A percentile compares a stretch with the other conserved stretches of the same genome.
phyloP scores from a whole-genome alignment of 2,113 vertebrate genomes.

The Pelobates fuscus region DNA sequence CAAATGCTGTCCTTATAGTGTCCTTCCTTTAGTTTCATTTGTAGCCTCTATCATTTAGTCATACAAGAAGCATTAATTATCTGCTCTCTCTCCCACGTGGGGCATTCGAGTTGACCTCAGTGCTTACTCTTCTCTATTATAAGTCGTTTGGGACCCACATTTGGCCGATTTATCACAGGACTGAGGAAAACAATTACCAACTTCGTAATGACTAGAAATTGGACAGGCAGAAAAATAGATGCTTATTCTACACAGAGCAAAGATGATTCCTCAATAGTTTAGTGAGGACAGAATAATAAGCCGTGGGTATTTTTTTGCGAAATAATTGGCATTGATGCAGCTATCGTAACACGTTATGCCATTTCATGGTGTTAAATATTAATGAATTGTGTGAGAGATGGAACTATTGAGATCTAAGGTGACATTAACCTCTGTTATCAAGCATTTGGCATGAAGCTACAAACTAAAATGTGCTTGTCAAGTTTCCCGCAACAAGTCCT shows the following conservation, averaged over 20 bases:
- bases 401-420: neutral
- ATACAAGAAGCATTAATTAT: slow-evolving; percentile 53
- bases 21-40: slow-evolving; percentile 49
- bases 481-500: neutral
- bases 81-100: slow-evolving; percentile 38
- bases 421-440: slow-evolving; percentile 23
- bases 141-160: slow-evolving; percentile 50
- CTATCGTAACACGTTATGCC: neutral
- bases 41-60: slow-evolving; percentile 21
- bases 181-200: neutral
- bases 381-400: neutral
- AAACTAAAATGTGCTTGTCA: neutral
- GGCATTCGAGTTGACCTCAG: slow-evolving; percentile 49
- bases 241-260: neutral
- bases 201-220: neutral
- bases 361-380: slow-evolving; percentile 12
- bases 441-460: neutral
- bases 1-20: slow-evolving; percentile 38
- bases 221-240: neutral
- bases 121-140: slow-evolving; percentile 1
- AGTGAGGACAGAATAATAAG: neutral
- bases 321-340: slow-evolving; percentile 15
- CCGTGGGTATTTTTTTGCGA: neutral
- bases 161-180: neutral
- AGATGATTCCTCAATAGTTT: neutral